Evolutionary conservation across 1,140 invertebrate genomes (phyloP).

Genomic region (Conus ventricosus): DNA sequence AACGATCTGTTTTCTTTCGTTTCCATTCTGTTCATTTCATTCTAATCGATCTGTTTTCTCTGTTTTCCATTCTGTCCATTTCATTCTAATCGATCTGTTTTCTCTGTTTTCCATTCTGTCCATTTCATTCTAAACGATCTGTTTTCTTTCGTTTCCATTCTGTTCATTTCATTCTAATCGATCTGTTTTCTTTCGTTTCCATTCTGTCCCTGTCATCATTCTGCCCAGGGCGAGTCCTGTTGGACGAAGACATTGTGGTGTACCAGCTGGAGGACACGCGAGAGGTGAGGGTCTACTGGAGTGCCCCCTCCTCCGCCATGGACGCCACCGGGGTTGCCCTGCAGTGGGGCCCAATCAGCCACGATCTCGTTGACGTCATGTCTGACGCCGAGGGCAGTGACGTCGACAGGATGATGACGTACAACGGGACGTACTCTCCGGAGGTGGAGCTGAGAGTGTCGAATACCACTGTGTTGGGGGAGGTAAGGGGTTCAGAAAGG

Average conservation of each 20-base stretch:
- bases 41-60: too few species aligned
- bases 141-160: too few species aligned
- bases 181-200: too few species aligned
- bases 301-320: background rate
- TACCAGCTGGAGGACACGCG: slow-evolving; percentile 12
- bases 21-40: too few species aligned
- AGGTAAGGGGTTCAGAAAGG: background rate
- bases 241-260: slow-evolving; percentile 21
- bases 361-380: background rate
- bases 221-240: background rate
- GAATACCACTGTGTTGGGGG: background rate
- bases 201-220: too few species aligned
- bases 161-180: too few species aligned
- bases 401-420: background rate
- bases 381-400: background rate
- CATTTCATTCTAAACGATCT: too few species aligned
- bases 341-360: slow-evolving; percentile 1
- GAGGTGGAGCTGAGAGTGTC: background rate
- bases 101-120: too few species aligned
- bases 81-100: too few species aligned
- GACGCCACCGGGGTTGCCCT: slow-evolving; percentile 4
- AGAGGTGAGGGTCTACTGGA: slow-evolving; percentile 15
- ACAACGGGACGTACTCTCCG: background rate
- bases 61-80: too few species aligned
- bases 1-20: too few species aligned